Evolutionary conservation across 2,113 vertebrate genomes (phyloP).

Genomic region (Bos indicus): DNA sequence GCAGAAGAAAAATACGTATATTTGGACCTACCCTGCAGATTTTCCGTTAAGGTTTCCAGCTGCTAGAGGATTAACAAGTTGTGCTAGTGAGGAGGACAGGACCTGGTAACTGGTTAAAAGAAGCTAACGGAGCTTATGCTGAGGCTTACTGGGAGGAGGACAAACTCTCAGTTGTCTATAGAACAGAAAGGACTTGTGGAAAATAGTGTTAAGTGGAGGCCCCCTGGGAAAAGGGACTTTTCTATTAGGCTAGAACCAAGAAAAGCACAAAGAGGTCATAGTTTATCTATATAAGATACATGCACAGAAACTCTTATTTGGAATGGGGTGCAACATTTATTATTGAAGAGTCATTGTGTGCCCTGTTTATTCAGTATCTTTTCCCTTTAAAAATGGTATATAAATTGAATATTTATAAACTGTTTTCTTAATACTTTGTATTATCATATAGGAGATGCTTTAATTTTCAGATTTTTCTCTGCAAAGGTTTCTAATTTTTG

Average conservation of each 20-base stretch:
- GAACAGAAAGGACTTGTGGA: slow-evolving; percentile 52
- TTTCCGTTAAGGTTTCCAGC: background rate
- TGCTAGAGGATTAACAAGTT: background rate
- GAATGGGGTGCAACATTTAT: background rate
- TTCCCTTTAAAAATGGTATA: background rate
- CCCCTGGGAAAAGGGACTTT: slow-evolving; percentile 14
- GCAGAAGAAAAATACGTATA: background rate
- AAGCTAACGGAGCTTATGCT: background rate
- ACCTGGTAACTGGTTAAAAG: slow-evolving; percentile 5
- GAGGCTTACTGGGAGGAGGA: slow-evolving; percentile 27
- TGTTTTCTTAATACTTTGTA: slow-evolving; percentile 2
- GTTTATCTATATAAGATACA: background rate
- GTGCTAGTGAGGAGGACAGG: background rate
- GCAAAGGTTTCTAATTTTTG: background rate
- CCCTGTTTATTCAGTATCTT: background rate
- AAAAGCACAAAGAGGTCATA: slow-evolving; percentile 14
- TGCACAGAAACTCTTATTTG: background rate
- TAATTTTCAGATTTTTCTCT: slow-evolving; percentile 23
- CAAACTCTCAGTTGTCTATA: slow-evolving; percentile 28
- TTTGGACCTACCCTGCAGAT: background rate
- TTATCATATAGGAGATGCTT: background rate
- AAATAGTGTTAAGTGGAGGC: background rate
- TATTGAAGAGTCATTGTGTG: background rate
- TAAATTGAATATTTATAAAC: slow-evolving; percentile 2
- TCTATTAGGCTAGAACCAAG: background rate